Evolutionary conservation across 2,888 invertebrate species (phyloP).

Genomic region (Nomada goodeniana): DNA sequence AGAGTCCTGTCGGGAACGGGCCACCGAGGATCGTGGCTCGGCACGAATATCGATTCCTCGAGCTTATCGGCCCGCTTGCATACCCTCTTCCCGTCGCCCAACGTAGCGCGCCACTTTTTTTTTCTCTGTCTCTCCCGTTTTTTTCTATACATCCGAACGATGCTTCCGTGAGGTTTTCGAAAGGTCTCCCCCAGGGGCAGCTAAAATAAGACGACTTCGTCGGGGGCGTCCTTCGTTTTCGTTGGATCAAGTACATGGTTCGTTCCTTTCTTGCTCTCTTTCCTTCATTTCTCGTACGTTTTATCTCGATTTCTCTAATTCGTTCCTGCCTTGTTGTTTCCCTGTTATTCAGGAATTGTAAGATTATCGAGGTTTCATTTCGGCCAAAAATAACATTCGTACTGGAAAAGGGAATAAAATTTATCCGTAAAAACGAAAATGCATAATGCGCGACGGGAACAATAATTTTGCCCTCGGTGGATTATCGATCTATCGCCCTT

Average conservation of each 20-base stretch:
- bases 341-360: neutral
- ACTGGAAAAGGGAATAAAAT: no score
- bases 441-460: constrained; percentile 18
- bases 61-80: constrained; percentile 67
- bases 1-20: constrained; percentile 64
- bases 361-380: no score
- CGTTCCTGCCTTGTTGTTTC: neutral
- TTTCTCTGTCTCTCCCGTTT: constrained; percentile 11
- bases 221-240: constrained; percentile 55
- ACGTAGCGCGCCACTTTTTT: constrained; percentile 46
- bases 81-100: constrained; percentile 52
- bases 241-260: constrained; percentile 1
- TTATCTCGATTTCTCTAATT: neutral
- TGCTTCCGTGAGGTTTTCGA: constrained; percentile 68
- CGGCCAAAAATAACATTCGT: no score
- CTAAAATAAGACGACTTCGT: constrained; percentile 70
- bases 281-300: no score
- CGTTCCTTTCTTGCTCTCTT: neutral
- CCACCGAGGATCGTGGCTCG: constrained; percentile 61
- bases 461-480: neutral
- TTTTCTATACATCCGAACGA: constrained; percentile 42
- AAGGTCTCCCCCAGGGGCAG: constrained; percentile 67
- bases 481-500: constrained; percentile 33
- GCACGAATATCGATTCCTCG: constrained; percentile 68
- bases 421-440: neutral